Base-by-base conservation (phyloP, 2,888 invertebrate species). In the Temnothorax unifasciatus region DNA sequence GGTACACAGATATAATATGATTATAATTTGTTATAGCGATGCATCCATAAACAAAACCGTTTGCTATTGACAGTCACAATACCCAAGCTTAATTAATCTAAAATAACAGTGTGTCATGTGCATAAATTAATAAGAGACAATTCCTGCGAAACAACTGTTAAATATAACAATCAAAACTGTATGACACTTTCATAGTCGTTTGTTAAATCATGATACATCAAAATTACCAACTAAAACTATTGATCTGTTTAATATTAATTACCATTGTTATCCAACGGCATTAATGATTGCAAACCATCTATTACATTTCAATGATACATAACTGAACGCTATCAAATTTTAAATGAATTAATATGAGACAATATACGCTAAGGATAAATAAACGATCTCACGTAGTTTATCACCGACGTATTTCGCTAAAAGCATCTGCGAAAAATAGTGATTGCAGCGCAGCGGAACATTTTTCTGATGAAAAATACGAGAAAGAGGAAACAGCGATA, bases 101-200 rank as follows among this genome's bases (percentile, higher is more conserved):
- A 41, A 81, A 61, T 81, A 61, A 81, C 59, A 81, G 61, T 73
- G 71, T 81, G 73, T 73, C 73, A 47, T 25, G 18, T 18, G 59
- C 47, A 81, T 81, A 81, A 81, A 81, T 81, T 81, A 71, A 71
- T 47, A 71, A 69, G 69, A 59, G 47, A 47, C 71, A 71, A 79
- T 71, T 25, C 77, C 79, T 59, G 18, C 8, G 59, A 79, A 59
- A 71, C 71, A 79, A 79, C 44, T 57, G 47, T 54, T 50, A 73
- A 81, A 81, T 73, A 34, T 29, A 29, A 29, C 29, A 73, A 73
- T 81, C 73, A 81, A 81, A 81, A 73, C 64, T 77, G 29, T 13
- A 57, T 34, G 34, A 73, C 73, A 73, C 8, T 81, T 76, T 76
- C 75, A 75, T 41, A 54, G 29, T 68, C 41, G 3, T 38, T 38